Evolutionary conservation across 2,888 invertebrate genomes (phyloP).

Genomic region (Cerceris rybyensis): DNA sequence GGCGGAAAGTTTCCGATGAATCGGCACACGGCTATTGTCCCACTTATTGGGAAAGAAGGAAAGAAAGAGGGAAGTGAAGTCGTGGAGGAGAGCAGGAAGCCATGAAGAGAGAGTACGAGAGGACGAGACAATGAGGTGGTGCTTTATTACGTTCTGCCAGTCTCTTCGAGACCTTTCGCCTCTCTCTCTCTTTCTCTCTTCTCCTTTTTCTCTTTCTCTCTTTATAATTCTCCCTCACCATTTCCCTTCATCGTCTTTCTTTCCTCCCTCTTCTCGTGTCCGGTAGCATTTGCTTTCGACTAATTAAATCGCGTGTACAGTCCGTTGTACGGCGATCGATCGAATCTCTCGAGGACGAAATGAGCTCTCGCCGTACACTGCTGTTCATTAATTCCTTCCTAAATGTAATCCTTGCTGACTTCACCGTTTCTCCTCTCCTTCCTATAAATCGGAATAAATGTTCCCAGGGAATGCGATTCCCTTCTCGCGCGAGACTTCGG

Average conservation of each 20-base stretch:
- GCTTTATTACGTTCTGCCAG: slow-evolving; percentile 59
- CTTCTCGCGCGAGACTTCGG: too few relatives aligned
- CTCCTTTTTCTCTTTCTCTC: not conserved
- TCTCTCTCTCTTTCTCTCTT: slow-evolving; percentile 10
- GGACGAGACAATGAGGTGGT: slow-evolving; percentile 55
- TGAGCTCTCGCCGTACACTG: slow-evolving; percentile 42
- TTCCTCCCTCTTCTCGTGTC: slow-evolving; percentile 1
- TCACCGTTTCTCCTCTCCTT: not conserved
- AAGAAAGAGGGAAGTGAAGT: not conserved
- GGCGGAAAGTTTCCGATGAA: slow-evolving; percentile 55
- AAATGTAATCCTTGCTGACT: slow-evolving; percentile 29
- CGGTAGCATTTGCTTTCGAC: slow-evolving; percentile 51
- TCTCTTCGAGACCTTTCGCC: slow-evolving; percentile 30
- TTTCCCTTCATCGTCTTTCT: slow-evolving; percentile 3
- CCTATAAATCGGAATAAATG: too few relatives aligned
- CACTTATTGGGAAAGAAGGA: slow-evolving; percentile 31
- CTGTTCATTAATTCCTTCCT: slow-evolving; percentile 46
- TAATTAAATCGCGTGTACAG: slow-evolving; percentile 54
- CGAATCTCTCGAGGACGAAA: slow-evolving; percentile 47
- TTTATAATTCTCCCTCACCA: not conserved
- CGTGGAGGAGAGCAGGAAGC: slow-evolving; percentile 21
- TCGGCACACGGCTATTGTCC: slow-evolving; percentile 57
- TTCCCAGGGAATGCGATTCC: too few relatives aligned
- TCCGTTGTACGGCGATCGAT: slow-evolving; percentile 49
- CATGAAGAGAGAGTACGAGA: slow-evolving; percentile 7